These are phyloP conservation scores for Aplysia californica DNA, from an alignment of 1,140 invertebrate species.

Conservation along the genomic window DNA sequence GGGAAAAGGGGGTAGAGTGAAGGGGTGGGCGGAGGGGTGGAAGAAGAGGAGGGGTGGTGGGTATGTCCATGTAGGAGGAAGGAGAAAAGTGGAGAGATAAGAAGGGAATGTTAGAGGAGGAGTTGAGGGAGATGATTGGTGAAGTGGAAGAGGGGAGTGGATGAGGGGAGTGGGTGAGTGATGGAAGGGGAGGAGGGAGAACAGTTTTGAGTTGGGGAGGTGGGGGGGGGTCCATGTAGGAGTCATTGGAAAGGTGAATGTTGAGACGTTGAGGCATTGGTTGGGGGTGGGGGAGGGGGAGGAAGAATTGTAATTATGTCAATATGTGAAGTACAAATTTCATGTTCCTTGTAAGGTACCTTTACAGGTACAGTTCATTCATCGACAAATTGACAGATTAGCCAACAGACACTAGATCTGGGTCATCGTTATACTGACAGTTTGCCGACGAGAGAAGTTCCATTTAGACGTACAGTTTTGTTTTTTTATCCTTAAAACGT, in stretches of 20 bases:
- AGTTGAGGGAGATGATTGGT: not conserved
- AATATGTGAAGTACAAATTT: not conserved
- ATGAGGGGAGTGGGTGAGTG: not conserved
- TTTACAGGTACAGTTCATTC: too few relatives aligned
- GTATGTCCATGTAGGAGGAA: not conserved
- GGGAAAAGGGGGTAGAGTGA: not conserved
- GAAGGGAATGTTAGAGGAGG: not conserved
- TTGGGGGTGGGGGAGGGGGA: not conserved
- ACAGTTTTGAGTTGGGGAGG: not conserved
- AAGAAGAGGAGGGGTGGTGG: not conserved
- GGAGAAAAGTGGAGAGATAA: not conserved
- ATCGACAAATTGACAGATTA: not conserved
- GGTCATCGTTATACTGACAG: too few relatives aligned
- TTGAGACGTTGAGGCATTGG: too few relatives aligned
- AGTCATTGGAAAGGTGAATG: too few relatives aligned
- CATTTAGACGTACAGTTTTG: too few relatives aligned
- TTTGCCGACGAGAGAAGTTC: too few relatives aligned
- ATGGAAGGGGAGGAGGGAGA: not conserved
- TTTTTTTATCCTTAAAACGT: too few relatives aligned
- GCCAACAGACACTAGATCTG: not conserved
- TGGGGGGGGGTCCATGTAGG: not conserved
- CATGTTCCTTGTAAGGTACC: not conserved
- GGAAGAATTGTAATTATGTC: not conserved
- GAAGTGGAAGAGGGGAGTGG: not conserved
- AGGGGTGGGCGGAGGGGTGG: not conserved